Conservation (phyloP, 2,888 invertebrate species). For the Eledone cirrhosa region DNA sequence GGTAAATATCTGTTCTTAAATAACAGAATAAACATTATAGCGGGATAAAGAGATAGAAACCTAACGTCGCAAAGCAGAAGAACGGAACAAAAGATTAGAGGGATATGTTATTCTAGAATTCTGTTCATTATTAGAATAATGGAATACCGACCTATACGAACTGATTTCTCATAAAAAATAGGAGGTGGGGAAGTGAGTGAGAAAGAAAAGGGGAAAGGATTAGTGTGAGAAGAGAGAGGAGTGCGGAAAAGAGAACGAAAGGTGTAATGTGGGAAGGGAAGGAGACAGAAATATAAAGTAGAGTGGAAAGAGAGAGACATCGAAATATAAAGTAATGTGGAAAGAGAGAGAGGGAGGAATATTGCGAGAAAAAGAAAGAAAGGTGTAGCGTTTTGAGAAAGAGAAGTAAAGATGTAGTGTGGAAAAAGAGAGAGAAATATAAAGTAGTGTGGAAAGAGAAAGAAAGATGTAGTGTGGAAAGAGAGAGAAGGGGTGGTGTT, state of each 20-base stretch:
- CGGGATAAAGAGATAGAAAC: too few species aligned
- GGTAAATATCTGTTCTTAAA: too few species aligned
- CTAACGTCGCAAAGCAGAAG: too few species aligned
- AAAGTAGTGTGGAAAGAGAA: too few species aligned
- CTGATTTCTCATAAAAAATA: not conserved
- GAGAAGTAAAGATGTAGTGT: not conserved
- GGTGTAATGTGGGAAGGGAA: not conserved
- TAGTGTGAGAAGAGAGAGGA: not conserved
- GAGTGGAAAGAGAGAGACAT: not conserved
- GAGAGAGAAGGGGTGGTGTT: not conserved
- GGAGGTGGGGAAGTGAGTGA: not conserved
- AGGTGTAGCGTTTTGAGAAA: not conserved
- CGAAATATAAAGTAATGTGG: not conserved
- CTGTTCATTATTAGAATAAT: too few species aligned
- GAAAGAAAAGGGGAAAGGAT: not conserved
- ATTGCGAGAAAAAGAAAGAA: not conserved
- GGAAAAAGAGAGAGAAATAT: too few species aligned
- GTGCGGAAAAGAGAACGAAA: slow-evolving; percentile 1
- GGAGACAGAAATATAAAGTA: not conserved
- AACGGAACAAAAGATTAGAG: not conserved
- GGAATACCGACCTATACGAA: not conserved
- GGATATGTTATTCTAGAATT: too few species aligned
- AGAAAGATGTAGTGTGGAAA: not conserved
- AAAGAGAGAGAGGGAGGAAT: not conserved
- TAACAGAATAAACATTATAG: too few species aligned